Percentiles rank a stretch among this genome's conserved stretches.
These are phyloP conservation scores for Megaceryle torquata DNA, from an alignment of 2,113 vertebrate species.

Conservation along the genomic window DNA sequence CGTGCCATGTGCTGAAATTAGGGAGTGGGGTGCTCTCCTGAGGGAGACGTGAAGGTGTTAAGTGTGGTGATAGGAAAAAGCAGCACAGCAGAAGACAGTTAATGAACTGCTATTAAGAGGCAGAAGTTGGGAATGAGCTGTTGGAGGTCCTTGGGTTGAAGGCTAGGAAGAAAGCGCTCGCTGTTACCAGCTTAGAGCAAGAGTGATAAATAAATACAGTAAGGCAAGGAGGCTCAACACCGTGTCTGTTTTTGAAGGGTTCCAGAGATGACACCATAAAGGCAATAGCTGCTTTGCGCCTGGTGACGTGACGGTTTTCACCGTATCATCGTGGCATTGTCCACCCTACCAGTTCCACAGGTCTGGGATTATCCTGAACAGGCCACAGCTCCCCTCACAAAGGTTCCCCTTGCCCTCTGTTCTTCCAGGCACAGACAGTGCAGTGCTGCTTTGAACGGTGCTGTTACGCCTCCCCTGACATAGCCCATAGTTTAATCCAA, in stretches of 20 bases:
- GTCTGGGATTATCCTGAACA: neutral
- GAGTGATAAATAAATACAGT: neutral
- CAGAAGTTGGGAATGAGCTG: neutral
- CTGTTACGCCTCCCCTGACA: neutral
- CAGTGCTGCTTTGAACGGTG: neutral
- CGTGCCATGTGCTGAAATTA: neutral
- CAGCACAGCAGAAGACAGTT: neutral
- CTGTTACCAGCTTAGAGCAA: neutral
- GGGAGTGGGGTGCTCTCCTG: neutral
- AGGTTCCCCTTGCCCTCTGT: neutral
- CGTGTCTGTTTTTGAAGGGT: neutral
- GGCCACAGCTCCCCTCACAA: neutral
- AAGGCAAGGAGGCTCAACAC: neutral
- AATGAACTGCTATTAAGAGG: neutral
- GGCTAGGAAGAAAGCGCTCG: neutral
- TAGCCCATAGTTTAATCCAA: neutral
- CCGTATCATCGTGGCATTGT: neutral
- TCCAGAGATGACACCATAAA: neutral
- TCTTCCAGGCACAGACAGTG: neutral
- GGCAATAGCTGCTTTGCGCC: neutral
- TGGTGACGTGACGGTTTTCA: neutral
- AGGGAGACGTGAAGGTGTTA: neutral
- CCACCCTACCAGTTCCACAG: neutral
- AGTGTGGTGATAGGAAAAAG: neutral
- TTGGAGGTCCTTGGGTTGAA: neutral